Evolutionary conservation across 2,113 vertebrate species (phyloP), one percentile per base, ranked within the genome.

Genomic region (Cacatua alba): DNA sequence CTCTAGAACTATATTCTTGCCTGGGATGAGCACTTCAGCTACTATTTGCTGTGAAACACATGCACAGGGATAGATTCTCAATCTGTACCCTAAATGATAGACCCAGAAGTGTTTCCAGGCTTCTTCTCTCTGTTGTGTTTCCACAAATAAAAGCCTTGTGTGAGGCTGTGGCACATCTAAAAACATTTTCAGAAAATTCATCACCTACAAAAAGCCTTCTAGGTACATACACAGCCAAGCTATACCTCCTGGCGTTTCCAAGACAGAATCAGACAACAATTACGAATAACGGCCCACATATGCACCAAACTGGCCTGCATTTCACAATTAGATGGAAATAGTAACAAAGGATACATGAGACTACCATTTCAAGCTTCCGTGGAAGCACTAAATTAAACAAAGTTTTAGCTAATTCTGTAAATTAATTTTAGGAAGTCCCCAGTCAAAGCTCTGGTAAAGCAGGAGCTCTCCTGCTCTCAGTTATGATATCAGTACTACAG

Each of bases 171-270:
- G 52, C 10, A 43, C 9, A 64, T 21, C 80, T 82, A 57, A 80
- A 90, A 64, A 31, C 3, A 35, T 49, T 64, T 82, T 77, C 63
- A 67, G 49, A 77, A 90, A 85, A 60, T 39, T 10, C 35, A 35
- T n/a, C 57, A 53, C 29, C 33, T 59, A 26, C 0, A 0, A 79
- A 82, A 53, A 39, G 9, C 10, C 43, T 24, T 76, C 33, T 59
- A 43, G 28, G 59, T 75, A 57, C 39, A 21, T 2, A 44, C 11
- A 65, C 5, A 60, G 29, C 16, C 41, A 65, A 19, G 7, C 19
- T 82, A n/a, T 5, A 55, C 5, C 14, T 75, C n/a, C 70, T 53
- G 37, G 57, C 53, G 4, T n/a, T 78, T 65, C 49, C 41, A 35
- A 70, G 29, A 23, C 13, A 1, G 2, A 2, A 2, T 43, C 33